phyloP scores from a whole-genome alignment of 1,140 invertebrate genomes.

The Drosophila lacteicornis region DNA sequence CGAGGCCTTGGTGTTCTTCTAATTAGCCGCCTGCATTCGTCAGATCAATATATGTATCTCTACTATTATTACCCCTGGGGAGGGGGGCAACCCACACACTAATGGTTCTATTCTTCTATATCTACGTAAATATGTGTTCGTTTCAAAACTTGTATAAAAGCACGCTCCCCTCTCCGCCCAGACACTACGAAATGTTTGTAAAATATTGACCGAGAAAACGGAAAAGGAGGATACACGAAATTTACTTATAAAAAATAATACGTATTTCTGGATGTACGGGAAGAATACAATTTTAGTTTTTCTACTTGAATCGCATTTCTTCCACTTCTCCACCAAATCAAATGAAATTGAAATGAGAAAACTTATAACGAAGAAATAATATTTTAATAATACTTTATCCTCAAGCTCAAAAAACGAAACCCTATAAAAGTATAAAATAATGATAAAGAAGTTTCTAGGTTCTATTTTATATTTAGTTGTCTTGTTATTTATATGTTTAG shows the following conservation, averaged over 20 bases:
- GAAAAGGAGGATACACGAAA: constrained; percentile 20
- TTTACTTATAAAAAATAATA: constrained; percentile 28
- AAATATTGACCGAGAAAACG: constrained; percentile 24
- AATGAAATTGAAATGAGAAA: constrained; percentile 25
- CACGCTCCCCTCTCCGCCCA: constrained; percentile 40
- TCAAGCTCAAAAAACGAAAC: constrained; percentile 39
- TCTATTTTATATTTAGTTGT: constrained; percentile 61
- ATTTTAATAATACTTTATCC: neutral
- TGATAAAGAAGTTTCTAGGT: constrained; percentile 40
- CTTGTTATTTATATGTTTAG: constrained; percentile 59
- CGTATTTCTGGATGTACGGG: constrained; percentile 19
- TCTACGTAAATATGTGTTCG: constrained; percentile 62
- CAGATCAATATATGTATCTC: constrained; percentile 44
- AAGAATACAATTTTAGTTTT: constrained; percentile 63
- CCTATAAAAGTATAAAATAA: constrained; percentile 7
- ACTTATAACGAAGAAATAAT: constrained; percentile 17
- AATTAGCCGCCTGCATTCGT: constrained; percentile 40
- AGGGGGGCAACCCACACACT: constrained; percentile 34
- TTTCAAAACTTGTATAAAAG: constrained; percentile 58
- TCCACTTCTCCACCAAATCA: constrained; percentile 55
- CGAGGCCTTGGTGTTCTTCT: constrained; percentile 23
- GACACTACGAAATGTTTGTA: constrained; percentile 50
- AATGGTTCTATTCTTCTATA: constrained; percentile 33
- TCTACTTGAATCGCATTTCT: constrained; percentile 81
- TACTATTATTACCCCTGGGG: constrained; percentile 22